A percentile compares a stretch with the other conserved stretches of the same genome.
Evolutionary conservation across 1,140 invertebrate genomes (phyloP).

Genomic region (Lucilia cuprina): DNA sequence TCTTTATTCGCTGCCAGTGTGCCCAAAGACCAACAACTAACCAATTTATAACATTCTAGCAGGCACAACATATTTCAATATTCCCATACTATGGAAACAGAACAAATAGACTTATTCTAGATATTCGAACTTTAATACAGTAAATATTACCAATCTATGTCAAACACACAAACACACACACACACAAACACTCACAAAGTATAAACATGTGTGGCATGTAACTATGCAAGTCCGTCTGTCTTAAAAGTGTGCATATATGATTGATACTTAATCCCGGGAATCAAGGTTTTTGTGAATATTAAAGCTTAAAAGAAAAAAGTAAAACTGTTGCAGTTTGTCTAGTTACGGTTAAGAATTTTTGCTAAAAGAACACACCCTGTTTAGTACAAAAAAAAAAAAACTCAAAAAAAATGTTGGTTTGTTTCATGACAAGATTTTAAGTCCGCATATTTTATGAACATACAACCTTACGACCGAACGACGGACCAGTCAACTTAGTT

Average conservation of each 20-base stretch:
- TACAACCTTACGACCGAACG: not conserved
- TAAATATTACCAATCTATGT: not conserved
- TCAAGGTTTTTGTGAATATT: conserved; percentile 10
- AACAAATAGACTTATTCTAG: no score
- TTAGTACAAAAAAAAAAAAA: not conserved
- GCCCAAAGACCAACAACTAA: no score
- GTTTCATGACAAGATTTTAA: conserved; percentile 7
- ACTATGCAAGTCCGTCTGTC: not conserved
- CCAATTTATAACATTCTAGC: no score
- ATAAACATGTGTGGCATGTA: not conserved
- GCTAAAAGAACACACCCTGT: not conserved
- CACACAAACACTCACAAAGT: no score
- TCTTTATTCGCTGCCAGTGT: no score
- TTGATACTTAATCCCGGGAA: conserved; percentile 35
- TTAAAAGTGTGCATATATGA: conserved; percentile 9
- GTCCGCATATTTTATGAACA: conserved; percentile 21
- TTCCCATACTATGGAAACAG: no score
- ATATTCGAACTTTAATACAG: no score
- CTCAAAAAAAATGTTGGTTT: not conserved
- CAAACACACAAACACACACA: no score
- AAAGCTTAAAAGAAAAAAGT: not conserved
- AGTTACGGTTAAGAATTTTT: not conserved
- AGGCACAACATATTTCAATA: no score
- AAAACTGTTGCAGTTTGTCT: not conserved
- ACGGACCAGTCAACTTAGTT: no score